These are phyloP conservation scores for Tamandua tetradactyla DNA, from an alignment of 2,797 vertebrate species.

Conservation along the genomic window DNA sequence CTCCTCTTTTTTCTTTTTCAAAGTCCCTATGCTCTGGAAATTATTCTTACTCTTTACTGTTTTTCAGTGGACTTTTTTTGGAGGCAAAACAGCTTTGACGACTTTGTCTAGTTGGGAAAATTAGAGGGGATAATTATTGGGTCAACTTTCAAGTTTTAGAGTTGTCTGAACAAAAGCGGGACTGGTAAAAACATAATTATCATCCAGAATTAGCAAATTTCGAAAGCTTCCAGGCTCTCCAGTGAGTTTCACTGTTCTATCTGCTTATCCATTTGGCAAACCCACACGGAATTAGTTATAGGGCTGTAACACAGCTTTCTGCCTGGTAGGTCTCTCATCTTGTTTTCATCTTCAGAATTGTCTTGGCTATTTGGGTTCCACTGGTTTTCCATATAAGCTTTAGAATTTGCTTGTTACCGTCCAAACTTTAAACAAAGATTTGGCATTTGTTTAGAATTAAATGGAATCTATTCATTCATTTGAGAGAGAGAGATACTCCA, in stretches of 20 bases:
- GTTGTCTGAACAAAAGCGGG: neutral
- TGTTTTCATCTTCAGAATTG: neutral
- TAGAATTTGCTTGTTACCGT: neutral
- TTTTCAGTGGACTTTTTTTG: neutral
- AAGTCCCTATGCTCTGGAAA: neutral
- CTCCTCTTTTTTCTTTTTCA: neutral
- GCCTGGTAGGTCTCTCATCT: no score
- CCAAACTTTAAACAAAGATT: neutral
- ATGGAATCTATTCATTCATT: neutral
- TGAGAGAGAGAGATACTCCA: neutral
- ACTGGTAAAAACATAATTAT: no score
- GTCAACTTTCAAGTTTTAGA: neutral
- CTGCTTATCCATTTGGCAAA: neutral
- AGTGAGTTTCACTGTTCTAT: neutral
- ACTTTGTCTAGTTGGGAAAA: neutral
- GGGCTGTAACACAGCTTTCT: accelerated
- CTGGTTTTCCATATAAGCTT: neutral
- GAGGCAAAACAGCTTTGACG: neutral
- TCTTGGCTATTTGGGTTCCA: neutral
- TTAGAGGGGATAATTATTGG: neutral
- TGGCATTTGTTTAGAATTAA: neutral
- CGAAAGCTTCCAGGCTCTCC: neutral
- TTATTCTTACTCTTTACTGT: neutral
- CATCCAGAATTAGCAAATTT: neutral
- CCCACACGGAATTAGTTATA: no score